These are phyloP conservation scores for Nasalis larvatus DNA, from an alignment of 2,113 vertebrate species.

Conservation along the genomic window DNA sequence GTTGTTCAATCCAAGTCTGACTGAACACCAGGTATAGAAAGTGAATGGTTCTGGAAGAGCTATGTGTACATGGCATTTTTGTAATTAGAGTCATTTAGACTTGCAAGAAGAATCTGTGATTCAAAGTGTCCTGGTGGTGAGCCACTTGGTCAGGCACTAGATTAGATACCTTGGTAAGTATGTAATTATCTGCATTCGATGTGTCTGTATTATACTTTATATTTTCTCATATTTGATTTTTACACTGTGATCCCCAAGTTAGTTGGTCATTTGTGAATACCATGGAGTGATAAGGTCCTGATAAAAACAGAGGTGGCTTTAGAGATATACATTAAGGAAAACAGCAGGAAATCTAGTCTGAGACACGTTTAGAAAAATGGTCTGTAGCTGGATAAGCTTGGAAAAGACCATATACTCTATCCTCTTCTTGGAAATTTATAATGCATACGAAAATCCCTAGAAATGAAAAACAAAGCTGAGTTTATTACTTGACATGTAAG, in stretches of 20 bases:
- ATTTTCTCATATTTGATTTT: not conserved
- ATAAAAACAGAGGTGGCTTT: not conserved
- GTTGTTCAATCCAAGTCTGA: not conserved
- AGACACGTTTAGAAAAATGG: not conserved
- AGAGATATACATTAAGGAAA: not conserved
- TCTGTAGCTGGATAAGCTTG: not conserved
- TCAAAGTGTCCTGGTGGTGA: not conserved
- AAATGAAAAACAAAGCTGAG: not conserved
- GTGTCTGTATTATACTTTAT: not conserved
- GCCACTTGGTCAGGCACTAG: not conserved
- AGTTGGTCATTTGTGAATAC: not conserved
- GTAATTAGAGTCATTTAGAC: conserved; percentile 11
- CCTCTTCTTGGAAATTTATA: not conserved
- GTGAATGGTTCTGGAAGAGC: not conserved
- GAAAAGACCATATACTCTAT: not conserved
- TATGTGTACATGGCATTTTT: not conserved
- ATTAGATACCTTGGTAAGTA: not conserved
- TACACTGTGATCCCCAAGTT: not conserved
- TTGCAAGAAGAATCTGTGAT: not conserved
- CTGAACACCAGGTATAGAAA: not conserved
- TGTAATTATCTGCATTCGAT: not conserved
- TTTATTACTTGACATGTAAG: not conserved
- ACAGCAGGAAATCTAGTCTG: not conserved
- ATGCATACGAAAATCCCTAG: not conserved
- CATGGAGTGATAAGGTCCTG: not conserved